Percentiles rank a stretch among this genome's conserved stretches.
These are phyloP conservation scores for Dryas iulia DNA, from an alignment of 1,140 invertebrate species.

Conservation along the genomic window DNA sequence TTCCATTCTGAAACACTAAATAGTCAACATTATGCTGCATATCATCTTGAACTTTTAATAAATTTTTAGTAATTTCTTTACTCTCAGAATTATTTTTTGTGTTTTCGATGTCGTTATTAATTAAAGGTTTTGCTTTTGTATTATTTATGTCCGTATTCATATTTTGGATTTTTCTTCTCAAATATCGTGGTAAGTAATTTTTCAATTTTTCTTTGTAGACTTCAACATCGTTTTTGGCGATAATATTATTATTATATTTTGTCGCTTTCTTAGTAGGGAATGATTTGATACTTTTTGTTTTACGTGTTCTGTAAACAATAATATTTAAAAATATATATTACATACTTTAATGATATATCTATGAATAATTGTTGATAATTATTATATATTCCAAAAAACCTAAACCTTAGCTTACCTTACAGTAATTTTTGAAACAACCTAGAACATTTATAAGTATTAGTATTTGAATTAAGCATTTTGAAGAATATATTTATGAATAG, in stretches of 20 bases:
- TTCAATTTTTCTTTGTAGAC: constrained; percentile 11
- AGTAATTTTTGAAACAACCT: constrained; percentile 47
- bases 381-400: background rate
- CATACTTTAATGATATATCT: background rate
- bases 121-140: background rate
- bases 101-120: background rate
- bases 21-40: constrained; percentile 41
- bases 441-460: constrained; percentile 27
- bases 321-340: background rate
- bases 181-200: constrained; percentile 43
- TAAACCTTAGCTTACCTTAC: constrained; percentile 35
- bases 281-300: constrained; percentile 37
- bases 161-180: constrained; percentile 36
- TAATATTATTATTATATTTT: background rate
- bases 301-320: constrained; percentile 36
- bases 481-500: background rate
- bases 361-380: background rate
- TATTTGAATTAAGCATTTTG: background rate
- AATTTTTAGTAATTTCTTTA: constrained; percentile 36
- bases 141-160: background rate
- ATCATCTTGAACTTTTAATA: constrained; percentile 38
- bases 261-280: constrained; percentile 9
- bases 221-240: background rate
- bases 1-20: constrained; percentile 59
- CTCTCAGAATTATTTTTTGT: background rate